Evolutionary conservation across 1,140 invertebrate species (phyloP), one percentile per base, ranked within the genome.

Genomic region (Acyrthosiphon pisum): DNA sequence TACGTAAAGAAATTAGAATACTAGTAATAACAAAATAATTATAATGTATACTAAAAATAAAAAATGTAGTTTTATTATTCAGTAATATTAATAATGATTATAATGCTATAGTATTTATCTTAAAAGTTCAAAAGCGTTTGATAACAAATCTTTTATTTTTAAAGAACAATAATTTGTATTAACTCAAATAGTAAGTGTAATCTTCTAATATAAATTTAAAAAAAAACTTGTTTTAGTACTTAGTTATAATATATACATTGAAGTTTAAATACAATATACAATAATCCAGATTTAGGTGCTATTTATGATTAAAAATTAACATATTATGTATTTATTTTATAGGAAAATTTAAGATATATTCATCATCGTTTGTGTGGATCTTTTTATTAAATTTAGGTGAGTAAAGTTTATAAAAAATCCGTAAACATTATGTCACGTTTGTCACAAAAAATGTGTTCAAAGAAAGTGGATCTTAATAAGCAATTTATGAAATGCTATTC

Each of bases 301-400:
- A 84, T 41, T 84, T 84, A 41, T 87, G 4, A n/a, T 87, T 46
- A 14, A 86, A 11, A 30, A 30, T 41, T 50, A 50, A 50, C 48
- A 50, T 50, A 50, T 50, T 50, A 7, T n/a, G 23, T 87, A 37
- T 89, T 35, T 53, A 53, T 53, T 53, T 89, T 89, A 89, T 53
- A 89, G 87, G 30, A 50, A 22, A 35, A 0, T 87, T 50, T 22
- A 35, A 88, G 20, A 48, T 30, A 30, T n/a, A 87, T 48, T 87
- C 44, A 46, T 88, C 0, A 48, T 50, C 26, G 8, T 88, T 35
- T 88, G 22, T 44, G 41, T 88, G 44, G 44, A 88, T 88, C 18
- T 22, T 22, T 50, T 35, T 88, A 50, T 48, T 88, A 9, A 88
- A 35, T 90, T 41, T 91, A 48, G 81, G 91, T 92, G 91, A 92